These are phyloP conservation scores for Dendroctonus ponderosae DNA, from an alignment of 1,140 invertebrate genomes.

Conservation along the genomic window DNA sequence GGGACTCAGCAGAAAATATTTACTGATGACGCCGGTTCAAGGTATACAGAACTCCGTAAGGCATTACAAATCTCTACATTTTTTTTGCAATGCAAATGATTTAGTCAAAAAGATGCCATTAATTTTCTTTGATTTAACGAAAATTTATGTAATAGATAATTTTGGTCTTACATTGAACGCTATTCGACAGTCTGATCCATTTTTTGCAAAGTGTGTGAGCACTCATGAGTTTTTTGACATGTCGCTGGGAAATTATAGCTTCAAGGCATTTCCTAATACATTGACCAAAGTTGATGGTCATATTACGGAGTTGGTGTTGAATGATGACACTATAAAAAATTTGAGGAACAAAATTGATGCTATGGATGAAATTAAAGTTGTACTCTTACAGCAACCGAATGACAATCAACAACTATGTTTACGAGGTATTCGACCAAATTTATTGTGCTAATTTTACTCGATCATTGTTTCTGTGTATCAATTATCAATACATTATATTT, in stretches of 20 bases:
- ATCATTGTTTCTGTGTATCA: too few species aligned
- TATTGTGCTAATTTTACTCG: constrained; percentile 3
- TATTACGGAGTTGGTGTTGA: constrained; percentile 10
- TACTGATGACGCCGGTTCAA: constrained; percentile 11
- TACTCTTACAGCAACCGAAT: not conserved
- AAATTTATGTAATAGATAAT: constrained; percentile 12
- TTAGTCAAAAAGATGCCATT: constrained; percentile 4
- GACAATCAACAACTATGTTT: not conserved
- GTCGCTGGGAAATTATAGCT: constrained; percentile 18
- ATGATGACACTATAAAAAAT: constrained; percentile 13
- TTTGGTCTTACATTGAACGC: constrained; percentile 10
- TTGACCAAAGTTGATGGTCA: not conserved
- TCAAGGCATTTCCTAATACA: constrained; percentile 17
- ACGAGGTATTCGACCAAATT: constrained; percentile 4
- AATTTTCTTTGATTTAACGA: constrained; percentile 2
- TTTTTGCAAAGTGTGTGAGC: constrained; percentile 15
- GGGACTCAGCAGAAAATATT: constrained; percentile 17
- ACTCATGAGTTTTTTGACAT: constrained; percentile 29
- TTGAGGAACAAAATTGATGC: constrained; percentile 11
- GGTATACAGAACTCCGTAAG: constrained; percentile 11
- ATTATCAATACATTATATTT: too few species aligned
- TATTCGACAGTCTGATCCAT: constrained; percentile 16
- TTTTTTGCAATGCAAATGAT: constrained; percentile 23
- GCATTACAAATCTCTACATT: constrained; percentile 5
- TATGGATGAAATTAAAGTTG: constrained; percentile 4